Percentiles rank a stretch among this genome's conserved stretches.
Conservation (phyloP, 1,140 invertebrate genomes). For the Atopsyche davidsoni region DNA sequence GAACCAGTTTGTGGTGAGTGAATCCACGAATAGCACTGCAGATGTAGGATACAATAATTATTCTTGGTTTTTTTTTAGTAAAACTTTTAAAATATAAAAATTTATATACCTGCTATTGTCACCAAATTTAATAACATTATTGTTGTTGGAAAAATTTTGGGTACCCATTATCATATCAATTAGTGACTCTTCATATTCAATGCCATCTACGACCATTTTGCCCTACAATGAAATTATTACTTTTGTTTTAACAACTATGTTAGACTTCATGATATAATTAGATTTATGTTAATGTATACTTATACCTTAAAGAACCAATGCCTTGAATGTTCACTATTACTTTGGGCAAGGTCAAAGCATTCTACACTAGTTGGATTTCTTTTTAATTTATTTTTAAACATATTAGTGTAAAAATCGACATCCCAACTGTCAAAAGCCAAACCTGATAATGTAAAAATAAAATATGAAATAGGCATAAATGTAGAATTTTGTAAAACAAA, state of each 20-base stretch:
- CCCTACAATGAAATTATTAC: slow-evolving; percentile 53
- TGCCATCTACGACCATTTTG: slow-evolving; percentile 77
- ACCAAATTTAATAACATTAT: slow-evolving; percentile 96
- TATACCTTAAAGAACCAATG: slow-evolving; percentile 87
- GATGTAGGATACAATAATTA: no score
- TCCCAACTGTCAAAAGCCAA: slow-evolving; percentile 86
- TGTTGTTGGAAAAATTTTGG: slow-evolving; percentile 76
- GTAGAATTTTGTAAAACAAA: neutral
- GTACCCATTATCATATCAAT: slow-evolving; percentile 92
- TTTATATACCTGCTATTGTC: slow-evolving; percentile 84
- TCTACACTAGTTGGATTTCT: slow-evolving; percentile 96
- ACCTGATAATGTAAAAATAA: slow-evolving; percentile 42
- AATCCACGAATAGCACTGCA: slow-evolving; percentile 86
- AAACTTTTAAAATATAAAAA: neutral
- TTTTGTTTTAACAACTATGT: neutral
- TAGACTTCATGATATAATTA: neutral
- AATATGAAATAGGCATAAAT: neutral
- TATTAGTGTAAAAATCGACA: slow-evolving; percentile 75
- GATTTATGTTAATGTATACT: slow-evolving; percentile 33
- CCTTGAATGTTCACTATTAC: slow-evolving; percentile 89
- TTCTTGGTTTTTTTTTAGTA: slow-evolving; percentile 4
- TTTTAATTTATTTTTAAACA: slow-evolving; percentile 75
- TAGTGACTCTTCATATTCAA: slow-evolving; percentile 70
- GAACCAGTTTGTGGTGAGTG: slow-evolving; percentile 58
- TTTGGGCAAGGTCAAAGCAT: slow-evolving; percentile 97